Conservation (phyloP, 2,113 vertebrate genomes). For the Nycticorax nycticorax region DNA sequence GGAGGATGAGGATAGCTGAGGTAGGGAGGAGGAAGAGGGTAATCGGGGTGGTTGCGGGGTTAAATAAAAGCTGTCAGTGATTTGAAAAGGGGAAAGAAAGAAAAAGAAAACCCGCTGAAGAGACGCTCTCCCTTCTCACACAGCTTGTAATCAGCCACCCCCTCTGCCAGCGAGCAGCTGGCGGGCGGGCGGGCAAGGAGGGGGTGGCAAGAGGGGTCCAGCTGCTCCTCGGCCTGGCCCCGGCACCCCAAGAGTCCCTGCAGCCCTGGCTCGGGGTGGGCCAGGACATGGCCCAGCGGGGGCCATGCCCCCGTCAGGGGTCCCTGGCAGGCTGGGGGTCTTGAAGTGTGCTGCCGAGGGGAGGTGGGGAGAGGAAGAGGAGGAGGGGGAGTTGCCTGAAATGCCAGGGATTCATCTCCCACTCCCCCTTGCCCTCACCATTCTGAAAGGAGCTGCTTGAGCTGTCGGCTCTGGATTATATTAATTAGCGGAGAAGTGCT, state of each 20-base stretch:
- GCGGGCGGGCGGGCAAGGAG: background rate
- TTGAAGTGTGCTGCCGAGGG: background rate
- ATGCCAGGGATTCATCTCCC: background rate
- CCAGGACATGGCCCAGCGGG: rapidly evolving
- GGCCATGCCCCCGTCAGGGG: rapidly evolving
- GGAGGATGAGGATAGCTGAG: background rate
- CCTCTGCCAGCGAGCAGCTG: conserved; percentile 31
- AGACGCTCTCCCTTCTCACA: conserved; percentile 36
- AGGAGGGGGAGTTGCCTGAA: conserved; percentile 10
- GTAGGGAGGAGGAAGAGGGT: background rate
- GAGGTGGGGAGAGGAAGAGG: background rate
- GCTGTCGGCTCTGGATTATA: conserved; percentile 35
- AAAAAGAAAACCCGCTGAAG: background rate
- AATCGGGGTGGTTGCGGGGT: background rate
- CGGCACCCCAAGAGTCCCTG: background rate
- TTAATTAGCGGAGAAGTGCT: conserved; percentile 33
- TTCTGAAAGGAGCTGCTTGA: conserved; percentile 33
- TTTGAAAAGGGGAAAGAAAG: conserved; percentile 32
- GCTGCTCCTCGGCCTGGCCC: background rate
- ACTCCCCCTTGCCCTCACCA: background rate
- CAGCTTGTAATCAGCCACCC: conserved; percentile 20
- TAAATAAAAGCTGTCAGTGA: conserved; percentile 41
- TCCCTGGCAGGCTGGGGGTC: background rate
- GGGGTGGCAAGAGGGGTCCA: conserved; percentile 39
- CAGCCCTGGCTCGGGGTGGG: background rate